A percentile compares a stretch with the other conserved stretches of the same genome.
These are phyloP conservation scores for Stenopsyche tienmushanensis DNA, from an alignment of 1,140 invertebrate species.

Conservation along the genomic window DNA sequence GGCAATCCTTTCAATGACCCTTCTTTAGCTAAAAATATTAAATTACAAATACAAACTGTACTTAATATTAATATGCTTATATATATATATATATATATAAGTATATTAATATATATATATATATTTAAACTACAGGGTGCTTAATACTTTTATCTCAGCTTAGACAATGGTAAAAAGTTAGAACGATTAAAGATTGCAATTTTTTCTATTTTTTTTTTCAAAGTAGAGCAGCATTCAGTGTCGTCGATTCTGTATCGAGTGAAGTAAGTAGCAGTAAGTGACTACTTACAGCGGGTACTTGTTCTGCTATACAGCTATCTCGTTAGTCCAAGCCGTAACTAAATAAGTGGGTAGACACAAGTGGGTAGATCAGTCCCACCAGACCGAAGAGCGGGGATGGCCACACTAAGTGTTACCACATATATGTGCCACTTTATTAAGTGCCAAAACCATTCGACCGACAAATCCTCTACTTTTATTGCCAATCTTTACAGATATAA, in stretches of 20 bases:
- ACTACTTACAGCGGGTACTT: constrained; percentile 27
- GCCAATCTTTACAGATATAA: too few species aligned
- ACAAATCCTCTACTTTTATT: constrained; percentile 5
- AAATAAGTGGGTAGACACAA: constrained; percentile 17
- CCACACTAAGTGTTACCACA: constrained; percentile 8
- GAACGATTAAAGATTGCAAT: neutral
- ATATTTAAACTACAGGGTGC: neutral
- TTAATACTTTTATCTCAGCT: too few species aligned
- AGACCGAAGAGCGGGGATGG: neutral
- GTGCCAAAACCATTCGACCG: neutral
- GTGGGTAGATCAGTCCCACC: constrained; percentile 4
- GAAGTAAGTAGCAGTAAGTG: constrained; percentile 26
- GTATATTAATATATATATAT: neutral
- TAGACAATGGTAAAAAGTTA: too few species aligned
- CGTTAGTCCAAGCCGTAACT: constrained; percentile 15
- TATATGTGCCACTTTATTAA: constrained; percentile 6
- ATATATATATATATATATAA: neutral
- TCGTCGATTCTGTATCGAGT: neutral
- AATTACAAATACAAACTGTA: too few species aligned
- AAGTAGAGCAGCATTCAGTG: constrained; percentile 2
- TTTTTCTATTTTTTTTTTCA: neutral
- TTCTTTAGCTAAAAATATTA: too few species aligned
- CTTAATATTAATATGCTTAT: too few species aligned
- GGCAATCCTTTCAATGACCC: too few species aligned
- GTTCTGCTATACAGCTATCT: constrained; percentile 23